A percentile compares a stretch with the other conserved stretches of the same genome.
These are phyloP conservation scores for Crepidodera aurea DNA, from an alignment of 2,888 invertebrate species.

Conservation along the genomic window DNA sequence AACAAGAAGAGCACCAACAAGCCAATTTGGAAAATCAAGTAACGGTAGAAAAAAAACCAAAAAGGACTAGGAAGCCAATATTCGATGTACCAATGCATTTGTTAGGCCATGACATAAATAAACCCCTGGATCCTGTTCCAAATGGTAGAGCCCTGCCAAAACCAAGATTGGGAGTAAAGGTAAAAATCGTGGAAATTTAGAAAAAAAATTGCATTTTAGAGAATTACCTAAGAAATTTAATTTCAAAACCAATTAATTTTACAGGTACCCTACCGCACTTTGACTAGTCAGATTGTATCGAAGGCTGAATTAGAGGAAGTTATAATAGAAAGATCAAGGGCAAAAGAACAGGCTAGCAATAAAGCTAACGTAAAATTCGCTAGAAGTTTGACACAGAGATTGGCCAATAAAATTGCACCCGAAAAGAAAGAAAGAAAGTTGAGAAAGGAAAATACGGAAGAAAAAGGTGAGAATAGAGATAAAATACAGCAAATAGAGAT, in stretches of 20 bases:
- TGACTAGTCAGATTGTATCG: slow-evolving; percentile 66
- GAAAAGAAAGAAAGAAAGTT: slow-evolving; percentile 16
- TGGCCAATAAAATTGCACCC: slow-evolving; percentile 48
- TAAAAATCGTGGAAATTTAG: slow-evolving; percentile 45
- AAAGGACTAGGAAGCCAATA: slow-evolving; percentile 45
- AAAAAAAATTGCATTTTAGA: not conserved
- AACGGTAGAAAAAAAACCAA: slow-evolving; percentile 14
- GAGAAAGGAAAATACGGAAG: slow-evolving; percentile 4
- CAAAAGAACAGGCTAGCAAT: slow-evolving; percentile 52
- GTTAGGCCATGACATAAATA: slow-evolving; percentile 59
- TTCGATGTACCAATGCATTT: slow-evolving; percentile 58
- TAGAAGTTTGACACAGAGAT: slow-evolving; percentile 64
- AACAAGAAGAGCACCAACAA: not conserved
- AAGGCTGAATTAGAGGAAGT: slow-evolving; percentile 66
- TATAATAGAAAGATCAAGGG: slow-evolving; percentile 63
- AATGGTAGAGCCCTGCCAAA: slow-evolving; percentile 58
- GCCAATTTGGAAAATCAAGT: not conserved
- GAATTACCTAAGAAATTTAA: not conserved
- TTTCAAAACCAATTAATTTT: not conserved
- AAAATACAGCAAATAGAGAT: not conserved
- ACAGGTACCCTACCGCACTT: slow-evolving; percentile 48
- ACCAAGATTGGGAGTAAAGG: slow-evolving; percentile 61
- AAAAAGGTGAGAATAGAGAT: not conserved
- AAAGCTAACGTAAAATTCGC: slow-evolving; percentile 65
- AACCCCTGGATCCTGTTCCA: slow-evolving; percentile 57